Evolutionary conservation across 2,797 vertebrate species (phyloP), one percentile per base, ranked within the genome.

Genomic region (Neostethus bicornis): DNA sequence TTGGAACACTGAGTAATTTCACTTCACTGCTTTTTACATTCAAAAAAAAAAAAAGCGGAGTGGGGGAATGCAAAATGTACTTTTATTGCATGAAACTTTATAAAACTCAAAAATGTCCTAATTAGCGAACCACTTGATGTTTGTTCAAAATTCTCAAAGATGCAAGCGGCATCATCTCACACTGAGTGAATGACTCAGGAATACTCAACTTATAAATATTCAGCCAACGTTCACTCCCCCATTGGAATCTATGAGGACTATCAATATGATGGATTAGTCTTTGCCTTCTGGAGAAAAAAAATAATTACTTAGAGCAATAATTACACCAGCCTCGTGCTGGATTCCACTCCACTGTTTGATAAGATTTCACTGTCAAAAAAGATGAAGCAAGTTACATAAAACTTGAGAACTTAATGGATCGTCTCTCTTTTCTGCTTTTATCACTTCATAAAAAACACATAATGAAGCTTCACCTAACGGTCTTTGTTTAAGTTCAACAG

Each of bases 241-340:
- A 49, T 69, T 63, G 80, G 79, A 64, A 86, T 89, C 78, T 61
- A 66, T 77, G 79, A 63, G 73, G 61, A 78, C 76, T 71, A 82
- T 85, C 82, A 81, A 81, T 83, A 83, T 85, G 75, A 91, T 85
- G 81, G 86, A 89, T 91, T 89, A 77, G 74, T 66, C 66, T 76
- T 83, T 79, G 69, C 78, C 70, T 46, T 31, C 63, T 49, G 59
- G 70, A 75, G 69, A 73, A 85, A 83, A 81, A 78, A 85, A 81
- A 85, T 82, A 82, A 87, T 84, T 85, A 84, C 64, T 79, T 79
- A 79, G 63, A 84, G 79, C 79, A 82, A 81, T 86, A 89, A 91
- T 89, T 84, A 83, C 69, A 77, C 51, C 46, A 67, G 57, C 51
- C 78, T 52, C 58, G 59, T 71, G 76, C 70, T 81, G 70, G 82